A percentile compares a stretch with the other conserved stretches of the same genome.
Evolutionary conservation across 2,888 invertebrate species (phyloP).

Genomic region (Homarus gammarus): DNA sequence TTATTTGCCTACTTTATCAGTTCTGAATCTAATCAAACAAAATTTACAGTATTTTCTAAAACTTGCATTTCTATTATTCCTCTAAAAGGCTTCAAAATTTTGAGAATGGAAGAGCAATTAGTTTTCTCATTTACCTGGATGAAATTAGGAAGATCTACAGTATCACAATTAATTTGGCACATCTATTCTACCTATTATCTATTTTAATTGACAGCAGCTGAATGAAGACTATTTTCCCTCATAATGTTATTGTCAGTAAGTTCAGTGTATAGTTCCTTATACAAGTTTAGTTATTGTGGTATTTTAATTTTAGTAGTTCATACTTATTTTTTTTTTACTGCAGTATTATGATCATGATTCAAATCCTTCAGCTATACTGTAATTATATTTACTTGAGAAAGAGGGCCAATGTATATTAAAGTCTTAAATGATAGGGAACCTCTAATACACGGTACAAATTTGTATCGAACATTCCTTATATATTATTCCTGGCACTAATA

Average conservation of each 20-base stretch:
- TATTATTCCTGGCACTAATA: background rate
- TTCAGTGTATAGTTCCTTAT: background rate
- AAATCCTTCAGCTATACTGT: too few relatives aligned
- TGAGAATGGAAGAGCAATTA: conserved; percentile 42
- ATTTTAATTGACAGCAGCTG: conserved; percentile 1
- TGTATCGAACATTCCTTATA: background rate
- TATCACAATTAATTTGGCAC: conserved; percentile 48
- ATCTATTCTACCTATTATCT: conserved; percentile 44
- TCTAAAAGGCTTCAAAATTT: conserved; percentile 42
- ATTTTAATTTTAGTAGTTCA: too few relatives aligned
- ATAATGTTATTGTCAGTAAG: conserved; percentile 6
- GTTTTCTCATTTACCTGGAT: conserved; percentile 34
- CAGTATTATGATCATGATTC: too few relatives aligned
- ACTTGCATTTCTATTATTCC: conserved; percentile 22
- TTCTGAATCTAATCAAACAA: conserved; percentile 12
- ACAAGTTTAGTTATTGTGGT: background rate
- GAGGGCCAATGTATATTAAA: too few relatives aligned
- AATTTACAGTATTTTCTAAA: conserved; percentile 16
- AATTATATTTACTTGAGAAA: too few relatives aligned
- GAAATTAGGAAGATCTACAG: conserved; percentile 46
- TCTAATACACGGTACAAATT: background rate
- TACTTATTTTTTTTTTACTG: too few relatives aligned
- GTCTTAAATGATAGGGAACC: background rate
- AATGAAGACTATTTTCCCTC: background rate
- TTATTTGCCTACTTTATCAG: conserved; percentile 9